These are phyloP conservation scores for Clinocottus analis DNA, from an alignment of 2,113 vertebrate species.

Conservation along the genomic window DNA sequence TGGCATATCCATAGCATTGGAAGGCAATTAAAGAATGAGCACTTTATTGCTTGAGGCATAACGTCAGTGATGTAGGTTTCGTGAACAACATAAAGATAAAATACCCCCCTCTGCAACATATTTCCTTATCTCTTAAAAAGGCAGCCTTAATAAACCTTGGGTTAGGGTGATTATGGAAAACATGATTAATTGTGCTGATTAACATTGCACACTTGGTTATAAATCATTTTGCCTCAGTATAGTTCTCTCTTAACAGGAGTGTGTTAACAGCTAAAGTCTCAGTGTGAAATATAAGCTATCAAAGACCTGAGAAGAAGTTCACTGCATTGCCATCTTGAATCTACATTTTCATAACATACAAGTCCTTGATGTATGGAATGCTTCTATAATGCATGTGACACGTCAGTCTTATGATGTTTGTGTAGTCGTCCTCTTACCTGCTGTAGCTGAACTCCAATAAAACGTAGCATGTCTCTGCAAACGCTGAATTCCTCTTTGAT, in stretches of 20 bases:
- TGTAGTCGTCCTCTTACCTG: slow-evolving; percentile 71
- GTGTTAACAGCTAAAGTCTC: background rate
- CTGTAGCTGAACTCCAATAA: slow-evolving; percentile 34
- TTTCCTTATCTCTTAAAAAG: slow-evolving; percentile 15
- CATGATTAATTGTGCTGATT: slow-evolving; percentile 4
- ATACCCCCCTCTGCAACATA: background rate
- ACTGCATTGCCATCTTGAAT: background rate
- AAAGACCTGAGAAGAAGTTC: background rate
- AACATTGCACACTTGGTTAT: background rate
- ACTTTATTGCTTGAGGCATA: slow-evolving; percentile 1
- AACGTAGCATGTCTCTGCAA: slow-evolving; percentile 68
- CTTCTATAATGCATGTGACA: background rate
- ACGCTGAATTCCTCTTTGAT: slow-evolving; percentile 46
- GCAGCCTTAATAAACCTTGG: background rate
- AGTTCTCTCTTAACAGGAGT: background rate
- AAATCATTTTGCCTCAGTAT: background rate
- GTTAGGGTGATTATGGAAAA: slow-evolving; percentile 1
- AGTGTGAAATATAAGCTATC: slow-evolving; percentile 18
- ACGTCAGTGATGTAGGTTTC: background rate
- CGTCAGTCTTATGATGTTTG: background rate
- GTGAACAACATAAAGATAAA: slow-evolving; percentile 2
- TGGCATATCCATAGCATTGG: slow-evolving; percentile 18
- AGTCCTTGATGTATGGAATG: background rate
- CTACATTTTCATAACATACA: background rate
- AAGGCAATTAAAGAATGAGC: slow-evolving; percentile 8